Percentiles rank a stretch among this genome's conserved stretches.
Conservation (phyloP, 2,888 invertebrate genomes). For the Lasioglossum pauxillum region DNA sequence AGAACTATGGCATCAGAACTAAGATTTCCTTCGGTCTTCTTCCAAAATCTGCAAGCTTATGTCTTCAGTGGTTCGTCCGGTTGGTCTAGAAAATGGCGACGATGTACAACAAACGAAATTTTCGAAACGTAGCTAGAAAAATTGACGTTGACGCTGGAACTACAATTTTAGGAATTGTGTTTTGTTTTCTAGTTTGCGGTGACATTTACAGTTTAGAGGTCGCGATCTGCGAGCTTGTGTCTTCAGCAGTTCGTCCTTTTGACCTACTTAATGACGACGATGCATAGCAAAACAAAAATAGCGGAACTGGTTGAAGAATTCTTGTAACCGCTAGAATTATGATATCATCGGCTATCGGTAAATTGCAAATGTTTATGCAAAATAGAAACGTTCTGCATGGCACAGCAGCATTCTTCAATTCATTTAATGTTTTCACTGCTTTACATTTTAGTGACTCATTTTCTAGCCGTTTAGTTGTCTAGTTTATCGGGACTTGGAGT, state of each 20-base stretch:
- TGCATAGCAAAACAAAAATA: background rate
- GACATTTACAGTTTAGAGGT: background rate
- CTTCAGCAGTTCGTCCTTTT: background rate
- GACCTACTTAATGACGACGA: background rate
- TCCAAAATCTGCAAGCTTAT: too few relatives aligned
- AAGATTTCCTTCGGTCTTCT: too few relatives aligned
- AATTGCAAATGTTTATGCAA: background rate
- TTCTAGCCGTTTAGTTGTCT: background rate
- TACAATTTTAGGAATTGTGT: background rate
- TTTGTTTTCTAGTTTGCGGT: background rate
- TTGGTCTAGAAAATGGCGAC: too few relatives aligned
- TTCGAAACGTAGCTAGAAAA: background rate
- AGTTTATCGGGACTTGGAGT: background rate
- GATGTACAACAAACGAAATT: too few relatives aligned
- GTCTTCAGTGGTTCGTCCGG: too few relatives aligned
- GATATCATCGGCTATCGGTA: background rate
- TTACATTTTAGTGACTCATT: background rate
- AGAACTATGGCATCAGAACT: too few relatives aligned
- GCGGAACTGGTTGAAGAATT: too few relatives aligned
- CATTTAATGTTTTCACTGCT: background rate
- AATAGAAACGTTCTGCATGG: background rate
- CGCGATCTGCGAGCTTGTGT: background rate
- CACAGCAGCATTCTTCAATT: background rate
- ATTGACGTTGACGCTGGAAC: background rate
- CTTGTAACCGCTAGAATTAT: too few relatives aligned